Conservation (phyloP, 2,888 invertebrate genomes). For the Nephrotoma guestfalica region DNA sequence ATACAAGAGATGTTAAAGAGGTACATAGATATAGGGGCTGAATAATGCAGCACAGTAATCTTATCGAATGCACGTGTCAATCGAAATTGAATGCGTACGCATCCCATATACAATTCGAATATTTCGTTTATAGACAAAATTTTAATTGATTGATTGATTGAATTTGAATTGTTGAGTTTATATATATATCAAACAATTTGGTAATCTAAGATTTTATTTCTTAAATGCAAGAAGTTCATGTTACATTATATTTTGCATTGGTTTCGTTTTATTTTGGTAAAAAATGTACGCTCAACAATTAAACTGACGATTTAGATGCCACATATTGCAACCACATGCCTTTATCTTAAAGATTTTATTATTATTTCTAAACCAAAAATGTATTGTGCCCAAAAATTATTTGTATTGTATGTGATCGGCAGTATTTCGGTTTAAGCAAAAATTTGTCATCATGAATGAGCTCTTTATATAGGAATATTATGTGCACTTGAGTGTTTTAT, state of each 20-base stretch:
- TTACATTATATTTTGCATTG: neutral
- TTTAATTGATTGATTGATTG: neutral
- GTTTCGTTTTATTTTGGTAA: neutral
- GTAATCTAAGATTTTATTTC: neutral
- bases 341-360: neutral
- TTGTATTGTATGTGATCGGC: neutral
- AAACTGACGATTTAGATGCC: neutral
- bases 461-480: neutral
- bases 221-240: neutral
- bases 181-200: neutral
- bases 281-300: neutral
- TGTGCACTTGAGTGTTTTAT: neutral
- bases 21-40: neutral
- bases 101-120: neutral
- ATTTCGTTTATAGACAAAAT: neutral
- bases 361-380: neutral
- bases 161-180: neutral
- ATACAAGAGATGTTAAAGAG: neutral
- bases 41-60: neutral
- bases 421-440: neutral
- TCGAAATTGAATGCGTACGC: neutral
- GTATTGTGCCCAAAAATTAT: neutral
- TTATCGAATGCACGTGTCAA: neutral
- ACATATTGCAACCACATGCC: neutral
- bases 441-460: neutral